A percentile compares a stretch with the other conserved stretches of the same genome.
Evolutionary conservation across 2,797 vertebrate species (phyloP).

Genomic region (Halcyon smyrnensis): DNA sequence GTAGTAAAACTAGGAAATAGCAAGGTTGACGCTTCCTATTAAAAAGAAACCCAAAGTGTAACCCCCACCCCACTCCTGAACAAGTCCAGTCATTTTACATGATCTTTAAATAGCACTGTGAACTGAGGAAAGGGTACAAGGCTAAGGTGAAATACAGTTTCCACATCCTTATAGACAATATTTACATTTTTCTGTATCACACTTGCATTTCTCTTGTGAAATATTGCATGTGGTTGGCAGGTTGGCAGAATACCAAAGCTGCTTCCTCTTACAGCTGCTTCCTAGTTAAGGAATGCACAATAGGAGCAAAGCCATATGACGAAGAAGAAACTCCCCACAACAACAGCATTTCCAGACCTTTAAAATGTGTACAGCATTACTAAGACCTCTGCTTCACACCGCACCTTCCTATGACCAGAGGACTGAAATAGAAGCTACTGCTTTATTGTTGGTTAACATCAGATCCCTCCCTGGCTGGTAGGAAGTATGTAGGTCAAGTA

Average conservation of each 20-base stretch:
- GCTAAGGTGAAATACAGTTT: background rate
- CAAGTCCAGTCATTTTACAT: background rate
- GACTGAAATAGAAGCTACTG: slow-evolving; percentile 25
- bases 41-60: background rate
- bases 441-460: slow-evolving; percentile 27
- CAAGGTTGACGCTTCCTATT: background rate
- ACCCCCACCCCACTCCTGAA: background rate
- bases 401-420: background rate
- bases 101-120: background rate
- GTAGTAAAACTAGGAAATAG: background rate
- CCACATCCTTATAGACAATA: background rate
- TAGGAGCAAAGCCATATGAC: background rate
- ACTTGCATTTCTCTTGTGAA: background rate
- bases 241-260: slow-evolving; percentile 40
- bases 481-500: background rate
- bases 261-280: slow-evolving; percentile 57
- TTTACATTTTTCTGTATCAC: slow-evolving; percentile 7
- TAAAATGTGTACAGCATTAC: background rate
- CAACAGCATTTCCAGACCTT: background rate
- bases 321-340: background rate
- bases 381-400: background rate
- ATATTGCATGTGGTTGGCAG: background rate
- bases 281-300: slow-evolving; percentile 34
- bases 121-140: background rate
- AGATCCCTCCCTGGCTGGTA: background rate